These are phyloP conservation scores for Halocaridina rubra DNA, from an alignment of 2,888 invertebrate genomes.

Conservation along the genomic window DNA sequence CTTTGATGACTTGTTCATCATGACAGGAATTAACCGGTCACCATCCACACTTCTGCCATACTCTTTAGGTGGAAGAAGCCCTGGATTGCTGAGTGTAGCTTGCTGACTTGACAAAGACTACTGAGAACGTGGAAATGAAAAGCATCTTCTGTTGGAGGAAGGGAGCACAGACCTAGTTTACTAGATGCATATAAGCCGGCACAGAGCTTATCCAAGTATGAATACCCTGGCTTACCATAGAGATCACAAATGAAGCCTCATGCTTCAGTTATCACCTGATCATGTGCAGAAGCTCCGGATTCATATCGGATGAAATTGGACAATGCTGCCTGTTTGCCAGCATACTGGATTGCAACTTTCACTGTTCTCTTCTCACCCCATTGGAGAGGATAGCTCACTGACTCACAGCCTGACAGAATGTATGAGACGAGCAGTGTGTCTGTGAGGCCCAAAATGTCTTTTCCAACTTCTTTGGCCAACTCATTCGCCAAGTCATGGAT, in stretches of 20 bases:
- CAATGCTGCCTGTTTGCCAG: background rate
- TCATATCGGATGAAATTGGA: background rate
- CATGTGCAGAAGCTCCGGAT: background rate
- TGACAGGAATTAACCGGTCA: background rate
- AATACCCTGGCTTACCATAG: background rate
- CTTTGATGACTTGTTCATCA: background rate
- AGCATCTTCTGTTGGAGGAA: no score
- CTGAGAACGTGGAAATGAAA: no score
- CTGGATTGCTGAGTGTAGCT: background rate
- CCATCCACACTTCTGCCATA: background rate
- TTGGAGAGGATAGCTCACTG: background rate
- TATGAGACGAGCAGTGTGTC: background rate
- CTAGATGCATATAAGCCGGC: background rate
- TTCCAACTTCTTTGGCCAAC: no score
- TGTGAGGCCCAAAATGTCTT: background rate
- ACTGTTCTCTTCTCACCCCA: background rate
- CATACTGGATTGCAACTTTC: background rate
- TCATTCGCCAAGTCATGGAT: no score
- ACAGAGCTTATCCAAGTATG: background rate
- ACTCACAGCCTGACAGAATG: no score
- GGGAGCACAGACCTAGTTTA: no score
- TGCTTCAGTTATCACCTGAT: background rate
- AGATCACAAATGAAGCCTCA: background rate
- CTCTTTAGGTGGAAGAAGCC: background rate
- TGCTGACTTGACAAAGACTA: no score